A percentile compares a stretch with the other conserved stretches of the same genome.
Evolutionary conservation across 2,888 invertebrate genomes (phyloP).

Genomic region (Pelosia muscerda): DNA sequence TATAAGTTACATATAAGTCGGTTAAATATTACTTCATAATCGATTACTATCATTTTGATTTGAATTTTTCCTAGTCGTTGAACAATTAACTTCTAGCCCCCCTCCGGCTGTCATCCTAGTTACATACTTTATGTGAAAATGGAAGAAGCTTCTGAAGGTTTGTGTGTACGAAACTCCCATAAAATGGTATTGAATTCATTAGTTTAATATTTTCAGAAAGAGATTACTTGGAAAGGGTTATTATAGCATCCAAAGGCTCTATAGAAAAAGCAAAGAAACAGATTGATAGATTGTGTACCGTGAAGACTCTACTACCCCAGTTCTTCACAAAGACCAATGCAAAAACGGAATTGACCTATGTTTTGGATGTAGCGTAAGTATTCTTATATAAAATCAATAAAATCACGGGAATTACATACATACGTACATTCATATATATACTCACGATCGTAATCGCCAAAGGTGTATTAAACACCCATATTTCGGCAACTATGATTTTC

Average conservation of each 20-base stretch:
- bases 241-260: slow-evolving; percentile 38
- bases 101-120: too few relatives aligned
- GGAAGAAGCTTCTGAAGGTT: not conserved
- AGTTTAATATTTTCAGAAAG: slow-evolving; percentile 28
- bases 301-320: slow-evolving; percentile 39
- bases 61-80: too few relatives aligned
- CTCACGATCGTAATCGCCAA: too few relatives aligned
- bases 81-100: too few relatives aligned
- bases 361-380: not conserved
- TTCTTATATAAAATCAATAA: not conserved
- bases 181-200: not conserved
- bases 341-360: not conserved
- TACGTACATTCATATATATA: too few relatives aligned
- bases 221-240: slow-evolving; percentile 27
- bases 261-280: slow-evolving; percentile 34
- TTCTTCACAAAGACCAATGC: slow-evolving; percentile 4
- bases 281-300: slow-evolving; percentile 29
- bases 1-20: too few relatives aligned
- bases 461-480: too few relatives aligned
- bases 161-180: not conserved
- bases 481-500: too few relatives aligned
- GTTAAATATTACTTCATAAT: too few relatives aligned
- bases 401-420: too few relatives aligned
- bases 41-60: too few relatives aligned
- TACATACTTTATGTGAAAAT: too few relatives aligned